These are phyloP conservation scores for Phoenicopterus ruber DNA, from an alignment of 2,113 vertebrate species.

Conservation along the genomic window DNA sequence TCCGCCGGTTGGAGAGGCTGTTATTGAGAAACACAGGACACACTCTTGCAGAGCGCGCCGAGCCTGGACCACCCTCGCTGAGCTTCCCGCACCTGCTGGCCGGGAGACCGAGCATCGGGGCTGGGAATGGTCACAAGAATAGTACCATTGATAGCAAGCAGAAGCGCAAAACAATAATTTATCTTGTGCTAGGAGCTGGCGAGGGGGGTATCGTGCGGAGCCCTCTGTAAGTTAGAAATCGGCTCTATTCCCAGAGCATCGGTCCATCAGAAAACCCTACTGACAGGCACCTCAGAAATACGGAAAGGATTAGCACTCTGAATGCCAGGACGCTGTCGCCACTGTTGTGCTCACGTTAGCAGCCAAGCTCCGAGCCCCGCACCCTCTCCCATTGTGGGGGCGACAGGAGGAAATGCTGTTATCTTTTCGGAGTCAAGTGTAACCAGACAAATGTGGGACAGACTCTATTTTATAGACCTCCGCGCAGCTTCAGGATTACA, in stretches of 20 bases:
- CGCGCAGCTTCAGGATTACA: background rate
- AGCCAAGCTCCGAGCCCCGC: background rate
- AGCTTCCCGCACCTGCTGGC: slow-evolving; percentile 27
- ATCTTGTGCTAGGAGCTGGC: background rate
- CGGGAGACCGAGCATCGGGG: accelerated
- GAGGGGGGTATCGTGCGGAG: background rate
- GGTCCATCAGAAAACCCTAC: background rate
- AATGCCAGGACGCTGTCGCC: background rate
- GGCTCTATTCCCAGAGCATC: background rate
- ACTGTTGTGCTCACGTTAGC: background rate
- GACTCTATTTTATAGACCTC: background rate
- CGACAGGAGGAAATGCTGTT: background rate
- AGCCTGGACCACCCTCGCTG: slow-evolving; percentile 43
- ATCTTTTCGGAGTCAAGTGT: background rate
- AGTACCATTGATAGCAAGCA: background rate
- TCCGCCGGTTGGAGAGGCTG: slow-evolving; percentile 1
- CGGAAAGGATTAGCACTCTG: background rate
- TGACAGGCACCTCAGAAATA: background rate
- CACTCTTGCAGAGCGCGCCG: accelerated
- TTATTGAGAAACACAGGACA: slow-evolving; percentile 21
- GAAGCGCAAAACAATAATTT: background rate
- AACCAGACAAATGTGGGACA: background rate
- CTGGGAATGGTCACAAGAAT: background rate
- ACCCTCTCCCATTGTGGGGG: background rate
- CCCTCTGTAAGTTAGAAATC: background rate